A percentile compares a stretch with the other conserved stretches of the same genome.
These are phyloP conservation scores for Ceyx cyanopectus DNA, from an alignment of 2,113 vertebrate genomes.

Conservation along the genomic window DNA sequence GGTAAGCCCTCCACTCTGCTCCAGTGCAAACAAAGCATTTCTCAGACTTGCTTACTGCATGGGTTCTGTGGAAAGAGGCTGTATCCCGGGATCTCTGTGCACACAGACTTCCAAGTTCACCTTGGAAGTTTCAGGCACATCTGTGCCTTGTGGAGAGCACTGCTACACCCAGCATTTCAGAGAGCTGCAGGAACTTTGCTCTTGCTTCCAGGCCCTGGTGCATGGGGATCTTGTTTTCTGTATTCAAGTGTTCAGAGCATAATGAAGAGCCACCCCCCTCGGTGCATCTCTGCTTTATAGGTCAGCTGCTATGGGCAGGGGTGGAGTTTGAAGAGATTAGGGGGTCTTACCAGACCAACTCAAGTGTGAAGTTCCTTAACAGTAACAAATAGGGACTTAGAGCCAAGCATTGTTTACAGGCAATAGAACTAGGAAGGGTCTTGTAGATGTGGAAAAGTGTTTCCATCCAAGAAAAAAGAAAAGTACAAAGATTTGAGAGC, in stretches of 20 bases:
- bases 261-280: slow-evolving; percentile 6
- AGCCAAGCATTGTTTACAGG: slow-evolving; percentile 14
- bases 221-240: neutral
- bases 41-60: slow-evolving; percentile 33
- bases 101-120: slow-evolving; percentile 6
- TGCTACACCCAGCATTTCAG: neutral
- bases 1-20: neutral
- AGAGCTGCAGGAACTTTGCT: neutral
- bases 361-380: slow-evolving; percentile 47
- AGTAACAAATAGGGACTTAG: slow-evolving; percentile 36
- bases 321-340: slow-evolving; percentile 34
- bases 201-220: neutral
- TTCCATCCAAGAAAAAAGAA: neutral
- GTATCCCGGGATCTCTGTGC: neutral
- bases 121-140: slow-evolving; percentile 13
- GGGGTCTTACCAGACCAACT: neutral
- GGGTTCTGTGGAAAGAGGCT: slow-evolving; percentile 4
- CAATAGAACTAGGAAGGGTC: neutral
- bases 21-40: slow-evolving; percentile 51
- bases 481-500: neutral
- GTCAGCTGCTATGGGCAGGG: slow-evolving; percentile 18
- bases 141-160: neutral
- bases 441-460: neutral
- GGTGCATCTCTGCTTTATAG: slow-evolving; percentile 32
- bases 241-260: slow-evolving; percentile 9